Evolutionary conservation across 2,888 invertebrate species (phyloP).

Genomic region (Bombylius discolor): DNA sequence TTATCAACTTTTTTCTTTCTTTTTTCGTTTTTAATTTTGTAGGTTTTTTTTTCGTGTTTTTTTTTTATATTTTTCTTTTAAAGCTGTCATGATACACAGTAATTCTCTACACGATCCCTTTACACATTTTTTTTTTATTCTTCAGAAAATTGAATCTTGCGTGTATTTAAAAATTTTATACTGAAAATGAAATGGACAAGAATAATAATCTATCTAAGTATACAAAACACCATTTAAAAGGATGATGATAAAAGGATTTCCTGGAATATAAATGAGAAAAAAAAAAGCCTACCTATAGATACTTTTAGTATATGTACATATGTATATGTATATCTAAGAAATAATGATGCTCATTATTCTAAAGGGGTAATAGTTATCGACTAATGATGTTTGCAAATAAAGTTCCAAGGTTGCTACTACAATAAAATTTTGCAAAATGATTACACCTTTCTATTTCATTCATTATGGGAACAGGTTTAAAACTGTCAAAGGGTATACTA

Average conservation of each 20-base stretch:
- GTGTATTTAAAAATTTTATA: no score
- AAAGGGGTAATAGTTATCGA: constrained; percentile 1
- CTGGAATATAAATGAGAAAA: no score
- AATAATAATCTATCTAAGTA: no score
- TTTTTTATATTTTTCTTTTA: neutral
- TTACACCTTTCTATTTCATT: neutral
- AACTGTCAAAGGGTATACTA: no score
- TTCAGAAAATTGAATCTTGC: no score
- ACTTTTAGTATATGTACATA: no score
- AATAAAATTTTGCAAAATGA: neutral
- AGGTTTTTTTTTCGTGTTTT: neutral
- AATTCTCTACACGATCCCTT: neutral
- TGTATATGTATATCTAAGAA: no score
- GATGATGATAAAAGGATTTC: no score
- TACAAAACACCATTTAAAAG: no score
- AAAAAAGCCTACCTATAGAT: no score
- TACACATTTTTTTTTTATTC: neutral
- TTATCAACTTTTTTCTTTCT: constrained; percentile 4
- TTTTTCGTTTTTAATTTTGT: neutral
- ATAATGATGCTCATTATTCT: neutral
- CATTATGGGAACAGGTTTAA: no score
- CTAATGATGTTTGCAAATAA: constrained; percentile 8
- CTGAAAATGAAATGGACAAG: no score
- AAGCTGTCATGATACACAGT: neutral
- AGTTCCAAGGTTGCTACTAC: constrained; percentile 1